Conservation (phyloP, 2,888 invertebrate species). For the Hipparchia semele region DNA sequence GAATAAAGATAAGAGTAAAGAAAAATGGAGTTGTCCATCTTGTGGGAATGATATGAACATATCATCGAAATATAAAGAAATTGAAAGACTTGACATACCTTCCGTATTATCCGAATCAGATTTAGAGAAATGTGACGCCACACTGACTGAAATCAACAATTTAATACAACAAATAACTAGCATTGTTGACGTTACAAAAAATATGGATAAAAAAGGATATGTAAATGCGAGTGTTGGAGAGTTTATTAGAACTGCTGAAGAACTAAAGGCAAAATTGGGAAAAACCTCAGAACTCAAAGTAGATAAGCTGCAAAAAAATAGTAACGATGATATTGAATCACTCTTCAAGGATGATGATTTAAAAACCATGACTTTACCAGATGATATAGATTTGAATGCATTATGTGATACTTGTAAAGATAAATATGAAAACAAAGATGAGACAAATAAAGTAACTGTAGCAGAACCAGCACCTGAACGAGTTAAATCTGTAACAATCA, state of each 20-base stretch:
- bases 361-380: constrained; percentile 9
- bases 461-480: constrained; percentile 7
- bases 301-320: not conserved
- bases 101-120: constrained; percentile 19
- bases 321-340: not conserved
- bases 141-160: constrained; percentile 41
- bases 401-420: constrained; percentile 43
- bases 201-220: constrained; percentile 43
- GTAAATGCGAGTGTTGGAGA: constrained; percentile 43
- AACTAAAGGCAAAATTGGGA: constrained; percentile 44
- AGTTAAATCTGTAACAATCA: not conserved
- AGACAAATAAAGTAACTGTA: constrained; percentile 22
- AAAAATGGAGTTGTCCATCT: constrained; percentile 15
- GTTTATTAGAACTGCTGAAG: constrained; percentile 47
- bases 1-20: constrained; percentile 28
- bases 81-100: constrained; percentile 25
- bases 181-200: constrained; percentile 46
- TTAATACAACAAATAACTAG: constrained; percentile 45
- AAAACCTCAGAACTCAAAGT: constrained; percentile 16
- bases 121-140: constrained; percentile 21
- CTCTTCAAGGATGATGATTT: constrained; percentile 18
- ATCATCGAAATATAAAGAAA: constrained; percentile 22
- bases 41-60: constrained; percentile 20
- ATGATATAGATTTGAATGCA: constrained; percentile 32
- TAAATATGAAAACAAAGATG: constrained; percentile 31